These are phyloP conservation scores for Pyrocephalus nanus DNA, from an alignment of 2,797 vertebrate species.

Conservation along the genomic window DNA sequence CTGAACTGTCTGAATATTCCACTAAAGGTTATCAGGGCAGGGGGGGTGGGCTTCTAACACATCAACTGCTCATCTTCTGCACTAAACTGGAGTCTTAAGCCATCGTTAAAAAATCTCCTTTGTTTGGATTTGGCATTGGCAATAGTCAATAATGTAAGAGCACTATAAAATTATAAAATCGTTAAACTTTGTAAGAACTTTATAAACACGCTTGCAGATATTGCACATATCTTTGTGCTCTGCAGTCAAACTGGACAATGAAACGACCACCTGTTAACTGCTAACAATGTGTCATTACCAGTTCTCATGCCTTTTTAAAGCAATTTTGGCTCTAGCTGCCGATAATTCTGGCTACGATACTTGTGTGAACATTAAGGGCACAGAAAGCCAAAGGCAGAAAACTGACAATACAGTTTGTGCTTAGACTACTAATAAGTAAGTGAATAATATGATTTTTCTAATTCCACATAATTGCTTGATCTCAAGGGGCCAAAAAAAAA, in stretches of 20 bases:
- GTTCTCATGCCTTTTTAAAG: constrained; percentile 81
- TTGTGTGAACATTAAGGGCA: constrained; percentile 82
- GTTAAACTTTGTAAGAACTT: constrained; percentile 73
- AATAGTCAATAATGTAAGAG: constrained; percentile 53
- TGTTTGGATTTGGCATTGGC: constrained; percentile 67
- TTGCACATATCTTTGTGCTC: constrained; percentile 75
- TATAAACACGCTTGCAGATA: constrained; percentile 71
- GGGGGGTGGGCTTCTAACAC: neutral
- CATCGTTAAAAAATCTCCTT: constrained; percentile 68
- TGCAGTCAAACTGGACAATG: constrained; percentile 81
- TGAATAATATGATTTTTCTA: constrained; percentile 76
- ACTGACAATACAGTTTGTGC: constrained; percentile 81
- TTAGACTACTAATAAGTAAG: constrained; percentile 79
- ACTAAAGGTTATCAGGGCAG: fast-evolving
- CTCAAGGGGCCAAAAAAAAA: constrained; percentile 70
- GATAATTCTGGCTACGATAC: constrained; percentile 80
- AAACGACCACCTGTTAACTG: constrained; percentile 85
- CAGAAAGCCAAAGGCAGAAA: constrained; percentile 81
- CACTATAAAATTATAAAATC: constrained; percentile 57
- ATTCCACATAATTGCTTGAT: constrained; percentile 75
- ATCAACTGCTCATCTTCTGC: constrained; percentile 45
- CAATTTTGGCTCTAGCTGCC: constrained; percentile 81
- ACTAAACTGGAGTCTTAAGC: constrained; percentile 28
- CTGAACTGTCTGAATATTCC: neutral
- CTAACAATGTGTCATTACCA: constrained; percentile 81